Percentiles rank a stretch among this genome's conserved stretches.
These are phyloP conservation scores for Leptoclinus maculatus DNA, from an alignment of 2,797 vertebrate genomes.

Conservation along the genomic window DNA sequence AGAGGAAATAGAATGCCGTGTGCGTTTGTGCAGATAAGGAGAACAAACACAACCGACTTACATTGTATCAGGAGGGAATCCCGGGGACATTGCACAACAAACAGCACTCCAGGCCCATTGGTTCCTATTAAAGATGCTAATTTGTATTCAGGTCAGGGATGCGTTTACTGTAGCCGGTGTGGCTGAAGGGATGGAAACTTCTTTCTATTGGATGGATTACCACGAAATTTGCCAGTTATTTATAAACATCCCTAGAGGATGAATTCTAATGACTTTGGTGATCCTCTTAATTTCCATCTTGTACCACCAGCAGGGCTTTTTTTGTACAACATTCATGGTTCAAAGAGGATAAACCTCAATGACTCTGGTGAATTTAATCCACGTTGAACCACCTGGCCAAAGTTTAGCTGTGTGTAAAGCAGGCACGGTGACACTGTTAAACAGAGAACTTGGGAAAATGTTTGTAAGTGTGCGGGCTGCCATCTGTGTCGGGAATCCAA, in stretches of 20 bases:
- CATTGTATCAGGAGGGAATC: conserved; percentile 1
- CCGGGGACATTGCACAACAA: not conserved
- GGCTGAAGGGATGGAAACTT: not conserved
- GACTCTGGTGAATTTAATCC: not conserved
- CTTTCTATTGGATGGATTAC: not conserved
- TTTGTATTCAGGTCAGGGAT: not conserved
- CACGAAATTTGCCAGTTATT: not conserved
- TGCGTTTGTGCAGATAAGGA: conserved; percentile 5
- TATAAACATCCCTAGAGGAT: not conserved
- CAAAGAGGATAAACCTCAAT: not conserved
- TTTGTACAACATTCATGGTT: not conserved
- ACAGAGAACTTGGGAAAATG: not conserved
- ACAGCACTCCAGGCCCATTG: not conserved
- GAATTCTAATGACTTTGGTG: not conserved
- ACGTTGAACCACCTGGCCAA: not conserved
- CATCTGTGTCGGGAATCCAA: not conserved
- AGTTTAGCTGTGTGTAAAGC: not conserved
- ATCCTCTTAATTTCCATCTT: not conserved
- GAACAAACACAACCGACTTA: not conserved
- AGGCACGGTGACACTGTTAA: not conserved
- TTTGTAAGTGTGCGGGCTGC: not conserved
- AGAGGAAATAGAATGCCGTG: not conserved
- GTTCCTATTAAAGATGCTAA: not conserved
- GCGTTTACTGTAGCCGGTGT: not conserved
- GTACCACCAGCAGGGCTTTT: not conserved